Base-by-base conservation (phyloP, 2,888 invertebrate species). In the Andrena minutula region DNA sequence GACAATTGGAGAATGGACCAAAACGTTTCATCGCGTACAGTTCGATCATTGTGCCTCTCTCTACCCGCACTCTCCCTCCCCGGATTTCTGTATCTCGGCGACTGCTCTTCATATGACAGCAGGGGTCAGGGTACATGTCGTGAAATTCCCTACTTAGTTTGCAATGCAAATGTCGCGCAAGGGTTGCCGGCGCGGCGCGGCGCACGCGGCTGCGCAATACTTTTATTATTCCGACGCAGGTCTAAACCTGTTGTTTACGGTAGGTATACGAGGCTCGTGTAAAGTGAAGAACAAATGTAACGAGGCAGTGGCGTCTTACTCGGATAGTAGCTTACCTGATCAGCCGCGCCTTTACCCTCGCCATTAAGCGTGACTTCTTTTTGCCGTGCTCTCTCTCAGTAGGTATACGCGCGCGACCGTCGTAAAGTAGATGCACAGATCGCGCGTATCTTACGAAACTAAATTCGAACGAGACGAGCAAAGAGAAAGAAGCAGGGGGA, bases 381-480 rank as follows among this genome's bases (percentile, higher is more conserved):
- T 85, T 80, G 74, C 79, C 63, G 69, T 64, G 75, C 78, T 47
- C 82, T 76, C 82, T 76, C 72, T 87, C 80, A 80, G 88, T 41
- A 12, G 41, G 41, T 77, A 88, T 86, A 87, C 87, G 81, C 82
- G 84, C 71, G 84, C 87, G 81, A 83, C 78, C 84, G 75, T 86
- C 88, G 89, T 89, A 88, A 88, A 88, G 85, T 88, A 89, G 89
- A 87, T 78, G 88, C 78, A 86, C 86, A 79, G 87, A 87, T 88
- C 88, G 89, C 86, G 89, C 88, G 87, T 88, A 88, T 88, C 89
- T 89, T 87, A 86, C 83, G 76, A 82, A 84, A 88, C 86, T 88
- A 88, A 89, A 88, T 89, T 88, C 87, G 86, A 86, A 83, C 83
- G 86, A 80, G 88, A 79, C 79, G 88, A 68, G 79, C 60, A 79